Conservation (phyloP, 1,140 invertebrate genomes). For the Metopolophium dirhodum region DNA sequence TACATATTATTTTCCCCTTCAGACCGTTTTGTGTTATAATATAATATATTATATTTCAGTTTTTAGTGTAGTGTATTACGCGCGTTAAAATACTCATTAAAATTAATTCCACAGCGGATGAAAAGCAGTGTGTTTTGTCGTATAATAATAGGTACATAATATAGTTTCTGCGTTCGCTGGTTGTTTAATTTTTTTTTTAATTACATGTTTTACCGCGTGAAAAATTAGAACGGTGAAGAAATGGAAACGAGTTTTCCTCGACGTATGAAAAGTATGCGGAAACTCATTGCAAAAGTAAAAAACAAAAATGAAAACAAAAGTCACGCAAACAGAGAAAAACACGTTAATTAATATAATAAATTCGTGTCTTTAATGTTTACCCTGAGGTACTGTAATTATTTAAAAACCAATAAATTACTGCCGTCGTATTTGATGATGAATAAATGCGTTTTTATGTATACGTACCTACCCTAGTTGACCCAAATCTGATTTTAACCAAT, state of each 20-base stretch:
- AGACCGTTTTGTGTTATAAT: neutral
- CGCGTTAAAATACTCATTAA: neutral
- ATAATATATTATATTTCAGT: neutral
- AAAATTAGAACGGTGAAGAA: neutral
- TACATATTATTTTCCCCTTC: neutral
- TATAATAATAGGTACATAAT: neutral
- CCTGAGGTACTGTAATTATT: neutral
- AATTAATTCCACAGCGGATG: neutral
- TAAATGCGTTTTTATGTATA: neutral
- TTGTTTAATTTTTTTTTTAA: conserved; percentile 19
- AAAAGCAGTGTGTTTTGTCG: neutral
- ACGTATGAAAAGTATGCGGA: neutral
- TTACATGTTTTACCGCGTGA: neutral
- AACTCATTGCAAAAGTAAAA: neutral
- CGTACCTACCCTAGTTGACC: neutral
- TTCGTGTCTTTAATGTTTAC: neutral
- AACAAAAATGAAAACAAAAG: neutral
- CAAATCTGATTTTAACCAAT: neutral
- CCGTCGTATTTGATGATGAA: neutral
- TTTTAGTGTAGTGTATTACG: too few species aligned
- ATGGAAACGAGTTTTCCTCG: neutral
- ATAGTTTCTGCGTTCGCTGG: neutral
- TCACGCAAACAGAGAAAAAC: neutral
- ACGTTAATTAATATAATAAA: conserved; percentile 7
- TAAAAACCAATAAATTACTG: neutral